phyloP scores from a whole-genome alignment of 1,140 invertebrate species.

The Eurosta solidaginis region DNA sequence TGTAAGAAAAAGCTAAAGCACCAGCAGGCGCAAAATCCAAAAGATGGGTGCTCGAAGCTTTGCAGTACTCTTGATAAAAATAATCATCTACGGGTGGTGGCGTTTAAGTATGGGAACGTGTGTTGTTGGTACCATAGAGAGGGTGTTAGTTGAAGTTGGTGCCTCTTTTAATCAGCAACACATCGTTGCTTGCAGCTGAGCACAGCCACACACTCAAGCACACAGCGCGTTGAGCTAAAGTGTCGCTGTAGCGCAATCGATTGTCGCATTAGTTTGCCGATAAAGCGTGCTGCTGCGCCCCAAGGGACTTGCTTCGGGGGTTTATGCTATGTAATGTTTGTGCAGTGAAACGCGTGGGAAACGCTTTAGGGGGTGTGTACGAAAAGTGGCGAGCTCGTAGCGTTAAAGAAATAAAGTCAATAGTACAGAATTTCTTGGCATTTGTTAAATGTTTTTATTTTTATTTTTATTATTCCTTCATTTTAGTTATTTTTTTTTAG shows the following conservation, averaged over 20 bases:
- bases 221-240: neutral
- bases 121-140: neutral
- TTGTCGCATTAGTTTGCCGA: neutral
- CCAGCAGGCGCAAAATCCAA: neutral
- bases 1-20: no score
- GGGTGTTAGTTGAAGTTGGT: neutral
- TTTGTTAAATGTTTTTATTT: neutral
- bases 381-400: neutral
- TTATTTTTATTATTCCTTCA: neutral
- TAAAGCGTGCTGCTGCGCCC: constrained; percentile 5
- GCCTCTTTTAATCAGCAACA: constrained; percentile 1
- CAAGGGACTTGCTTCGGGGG: neutral
- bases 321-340: neutral
- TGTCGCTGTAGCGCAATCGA: neutral
- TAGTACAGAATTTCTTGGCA: neutral
- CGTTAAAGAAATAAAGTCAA: neutral
- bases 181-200: neutral
- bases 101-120: no score
- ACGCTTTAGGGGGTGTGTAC: neutral
- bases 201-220: no score
- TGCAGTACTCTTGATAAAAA: neutral
- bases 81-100: neutral
- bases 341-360: neutral
- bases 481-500: no score
- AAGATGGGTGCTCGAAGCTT: neutral